Base-by-base conservation (phyloP, 2,888 invertebrate species). In the Tenthredo scrophulariae region DNA sequence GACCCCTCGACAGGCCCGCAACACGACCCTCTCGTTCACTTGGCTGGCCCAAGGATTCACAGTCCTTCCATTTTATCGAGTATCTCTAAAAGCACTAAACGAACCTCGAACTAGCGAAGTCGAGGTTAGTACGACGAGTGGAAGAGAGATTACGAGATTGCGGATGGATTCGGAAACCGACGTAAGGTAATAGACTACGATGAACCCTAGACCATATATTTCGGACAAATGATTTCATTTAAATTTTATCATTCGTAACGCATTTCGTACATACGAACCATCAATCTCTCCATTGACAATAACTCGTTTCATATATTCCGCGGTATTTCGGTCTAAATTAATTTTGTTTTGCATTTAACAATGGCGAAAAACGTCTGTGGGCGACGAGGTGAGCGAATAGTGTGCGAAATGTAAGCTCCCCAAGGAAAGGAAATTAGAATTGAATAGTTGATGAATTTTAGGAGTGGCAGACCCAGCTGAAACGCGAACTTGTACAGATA, bases 381-480 rank as follows among this genome's bases (percentile, higher is more conserved):
- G 80, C 40, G 40, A 40, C n/a, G 58, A 58, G 40, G 26, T 62
- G 22, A 29, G 77, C 15, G 22, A 13, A 40, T 22, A 58, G 62
- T 80, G 80, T 40, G 80, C 80, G 65, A 58, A 75, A 74, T 72
- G 84, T 75, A 62, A 89, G 88, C 87, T 89, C 89, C 84, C 85
- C 58, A 85, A 88, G 88, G 88, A 86, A 88, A 91, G 91, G 90
- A 92, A 92, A 92, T 92, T 91, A 92, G 91, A 92, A 92, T 91
- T 92, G 91, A 92, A 92, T 92, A 92, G 91, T 92, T 92, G 92
- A 92, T 92, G 92, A 92, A 92, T 92, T 92, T 91, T 90, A 90
- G 90, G 89, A 91, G 90, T 88, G 87, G 84, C 83, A 85, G 85
- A 58, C 84, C 65, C 67, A 40, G 84, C 22, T 62, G 84, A 62